Base-by-base conservation (phyloP, 2,797 vertebrate genomes). In the Cetoscarus ocellatus region DNA sequence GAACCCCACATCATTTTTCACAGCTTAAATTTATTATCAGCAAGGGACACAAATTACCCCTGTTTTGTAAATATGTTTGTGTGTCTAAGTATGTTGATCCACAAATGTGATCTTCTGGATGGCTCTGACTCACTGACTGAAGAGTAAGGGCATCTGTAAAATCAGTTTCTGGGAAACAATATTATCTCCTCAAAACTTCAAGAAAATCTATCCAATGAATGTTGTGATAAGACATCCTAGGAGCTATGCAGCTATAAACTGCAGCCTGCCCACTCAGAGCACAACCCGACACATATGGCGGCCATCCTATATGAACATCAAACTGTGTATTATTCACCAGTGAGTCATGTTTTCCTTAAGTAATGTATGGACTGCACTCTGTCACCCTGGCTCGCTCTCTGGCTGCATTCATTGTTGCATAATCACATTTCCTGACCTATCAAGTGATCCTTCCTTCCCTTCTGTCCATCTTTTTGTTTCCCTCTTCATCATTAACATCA, bases 271-370 rank as follows among this genome's bases (percentile, higher is more conserved):
- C 70, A 84, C 84, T 60, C 79, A 47, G 19, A 74, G 67, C 42
- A 56, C 18, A 47, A 58, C 53, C 43, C 50, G 48, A 66, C 65
- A 56, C 66, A 67, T 55, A 68, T 74, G 75, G 69, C 48, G 51
- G 19, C 53, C 70, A 70, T 58, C 52, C 67, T 70, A 58, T 62
- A 76, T 55, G 38, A 75, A 60, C 73, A n/a, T n/a, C 4, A 19
- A 38, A 3, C 34, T 61, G 44, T 77, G 62, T 67, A 68, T 68
- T 19, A 60, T 57, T 53, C 76, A 76, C 45, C 15, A 55, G 45
- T 89, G 85, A 88, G 70, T 88, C 79, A 75, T 74, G 62, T 17
- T 65, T 83, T 81, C 67, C 48, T 42, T 48, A 58, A 63, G 40
- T 50, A 45, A 49, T 8, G n/a, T 66, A 61, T 47, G 13, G 34